Conservation (phyloP, 2,113 vertebrate genomes). For the Serranochromis macrocephalus region DNA sequence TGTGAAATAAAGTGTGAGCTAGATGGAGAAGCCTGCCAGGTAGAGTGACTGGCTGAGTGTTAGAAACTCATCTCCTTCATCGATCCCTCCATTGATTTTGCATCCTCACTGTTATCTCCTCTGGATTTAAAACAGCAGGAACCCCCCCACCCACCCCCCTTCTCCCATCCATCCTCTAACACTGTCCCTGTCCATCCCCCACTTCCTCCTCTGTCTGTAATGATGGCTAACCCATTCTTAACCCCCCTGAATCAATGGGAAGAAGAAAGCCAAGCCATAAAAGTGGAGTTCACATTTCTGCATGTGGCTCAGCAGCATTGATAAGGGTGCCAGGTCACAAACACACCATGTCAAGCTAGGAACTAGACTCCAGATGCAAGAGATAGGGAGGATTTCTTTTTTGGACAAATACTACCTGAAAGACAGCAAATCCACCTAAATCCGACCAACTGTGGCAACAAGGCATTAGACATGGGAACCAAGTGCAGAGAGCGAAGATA, state of each 20-base stretch:
- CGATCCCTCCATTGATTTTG: slow-evolving; percentile 69
- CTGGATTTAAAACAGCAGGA: slow-evolving; percentile 66
- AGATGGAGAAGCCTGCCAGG: slow-evolving; percentile 53
- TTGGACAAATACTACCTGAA: neutral
- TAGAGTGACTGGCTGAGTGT: slow-evolving; percentile 50
- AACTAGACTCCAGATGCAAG: neutral
- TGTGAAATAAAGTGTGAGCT: slow-evolving; percentile 22
- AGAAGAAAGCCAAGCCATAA: slow-evolving; percentile 23
- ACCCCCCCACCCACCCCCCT: neutral
- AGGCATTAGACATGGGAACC: neutral
- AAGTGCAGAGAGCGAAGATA: neutral
- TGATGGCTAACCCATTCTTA: slow-evolving; percentile 48
- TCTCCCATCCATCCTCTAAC: slow-evolving; percentile 22
- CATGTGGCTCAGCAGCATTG: neutral
- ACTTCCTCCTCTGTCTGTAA: slow-evolving; percentile 26
- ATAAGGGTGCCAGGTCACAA: neutral
- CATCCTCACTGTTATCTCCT: slow-evolving; percentile 64
- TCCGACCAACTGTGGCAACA: neutral
- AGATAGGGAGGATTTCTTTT: neutral
- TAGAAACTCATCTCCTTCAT: slow-evolving; percentile 69
- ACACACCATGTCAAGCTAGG: neutral
- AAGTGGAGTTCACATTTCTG: slow-evolving; percentile 17
- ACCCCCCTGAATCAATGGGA: slow-evolving; percentile 44
- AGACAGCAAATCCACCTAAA: neutral
- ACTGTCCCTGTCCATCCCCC: slow-evolving; percentile 46